phyloP scores from a whole-genome alignment of 2,113 vertebrate species.

The Lethenteron reissneri region DNA sequence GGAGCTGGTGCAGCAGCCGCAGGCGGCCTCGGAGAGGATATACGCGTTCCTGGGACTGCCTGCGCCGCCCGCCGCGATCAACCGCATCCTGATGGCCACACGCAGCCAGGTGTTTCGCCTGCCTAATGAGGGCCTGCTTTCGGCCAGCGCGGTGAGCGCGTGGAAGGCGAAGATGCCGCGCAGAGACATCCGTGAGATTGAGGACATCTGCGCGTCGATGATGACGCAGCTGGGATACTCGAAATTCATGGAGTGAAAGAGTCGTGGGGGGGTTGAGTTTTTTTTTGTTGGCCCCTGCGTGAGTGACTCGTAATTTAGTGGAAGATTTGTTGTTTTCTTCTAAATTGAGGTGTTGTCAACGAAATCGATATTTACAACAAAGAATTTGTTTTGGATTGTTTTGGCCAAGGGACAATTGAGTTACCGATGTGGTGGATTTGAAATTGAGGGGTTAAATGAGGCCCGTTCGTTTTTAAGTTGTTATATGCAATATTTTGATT shows the following conservation, averaged over 20 bases:
- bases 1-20: constrained; percentile 58
- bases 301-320: too few species aligned
- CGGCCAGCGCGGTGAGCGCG: constrained; percentile 36
- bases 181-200: constrained; percentile 46
- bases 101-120: constrained; percentile 75
- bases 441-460: too few species aligned
- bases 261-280: too few species aligned
- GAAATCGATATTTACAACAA: too few species aligned
- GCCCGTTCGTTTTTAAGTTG: too few species aligned
- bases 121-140: constrained; percentile 72
- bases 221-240: constrained; percentile 65
- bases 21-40: constrained; percentile 45
- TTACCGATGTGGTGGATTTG: too few species aligned
- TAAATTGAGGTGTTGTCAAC: too few species aligned
- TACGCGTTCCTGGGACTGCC: constrained; percentile 70
- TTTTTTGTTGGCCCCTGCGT: too few species aligned
- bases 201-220: constrained; percentile 48
- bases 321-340: too few species aligned
- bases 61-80: constrained; percentile 59
- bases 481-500: too few species aligned
- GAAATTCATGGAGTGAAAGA: constrained; percentile 37
- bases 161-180: constrained; percentile 56
- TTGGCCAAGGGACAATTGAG: too few species aligned
- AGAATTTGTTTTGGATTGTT: too few species aligned
- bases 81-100: constrained; percentile 78